Conservation (phyloP, 2,113 vertebrate species). For the Rana temporaria region DNA sequence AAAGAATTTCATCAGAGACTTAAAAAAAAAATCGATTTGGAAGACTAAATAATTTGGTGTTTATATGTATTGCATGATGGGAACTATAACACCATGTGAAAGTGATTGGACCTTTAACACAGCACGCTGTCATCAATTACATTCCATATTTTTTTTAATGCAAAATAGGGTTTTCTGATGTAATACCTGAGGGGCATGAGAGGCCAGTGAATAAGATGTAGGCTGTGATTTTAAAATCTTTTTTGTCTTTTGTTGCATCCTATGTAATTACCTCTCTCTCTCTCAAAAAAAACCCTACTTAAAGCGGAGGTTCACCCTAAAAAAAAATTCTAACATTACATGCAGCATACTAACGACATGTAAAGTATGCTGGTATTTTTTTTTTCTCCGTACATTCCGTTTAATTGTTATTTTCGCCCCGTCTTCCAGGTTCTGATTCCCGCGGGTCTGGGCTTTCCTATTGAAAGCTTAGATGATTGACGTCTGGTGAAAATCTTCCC, state of each 20-base stretch:
- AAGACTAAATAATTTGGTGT: slow-evolving; percentile 44
- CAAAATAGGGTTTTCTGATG: slow-evolving; percentile 64
- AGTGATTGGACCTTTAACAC: slow-evolving; percentile 68
- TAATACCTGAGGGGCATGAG: slow-evolving; percentile 69
- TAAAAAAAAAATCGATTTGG: slow-evolving; percentile 27
- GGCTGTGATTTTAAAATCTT: slow-evolving; percentile 68
- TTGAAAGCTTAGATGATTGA: too few species aligned
- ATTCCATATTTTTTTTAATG: slow-evolving; percentile 66
- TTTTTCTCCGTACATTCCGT: too few species aligned
- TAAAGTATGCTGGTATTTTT: too few species aligned
- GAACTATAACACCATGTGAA: slow-evolving; percentile 61
- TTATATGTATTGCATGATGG: slow-evolving; percentile 63
- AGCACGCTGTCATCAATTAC: slow-evolving; percentile 69
- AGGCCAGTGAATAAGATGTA: slow-evolving; percentile 75
- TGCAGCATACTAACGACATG: slow-evolving; percentile 72
- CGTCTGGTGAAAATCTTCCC: too few species aligned
- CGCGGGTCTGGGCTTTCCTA: too few species aligned
- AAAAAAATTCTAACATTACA: too few species aligned
- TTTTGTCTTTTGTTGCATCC: slow-evolving; percentile 70
- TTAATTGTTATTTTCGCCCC: too few species aligned
- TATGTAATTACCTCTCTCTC: slow-evolving; percentile 80
- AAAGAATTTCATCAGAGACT: slow-evolving; percentile 28
- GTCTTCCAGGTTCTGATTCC: too few species aligned
- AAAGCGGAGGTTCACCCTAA: too few species aligned
- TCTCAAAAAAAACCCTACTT: slow-evolving; percentile 76